These are phyloP conservation scores for Pao palembangensis DNA, from an alignment of 2,113 vertebrate genomes.

Conservation along the genomic window DNA sequence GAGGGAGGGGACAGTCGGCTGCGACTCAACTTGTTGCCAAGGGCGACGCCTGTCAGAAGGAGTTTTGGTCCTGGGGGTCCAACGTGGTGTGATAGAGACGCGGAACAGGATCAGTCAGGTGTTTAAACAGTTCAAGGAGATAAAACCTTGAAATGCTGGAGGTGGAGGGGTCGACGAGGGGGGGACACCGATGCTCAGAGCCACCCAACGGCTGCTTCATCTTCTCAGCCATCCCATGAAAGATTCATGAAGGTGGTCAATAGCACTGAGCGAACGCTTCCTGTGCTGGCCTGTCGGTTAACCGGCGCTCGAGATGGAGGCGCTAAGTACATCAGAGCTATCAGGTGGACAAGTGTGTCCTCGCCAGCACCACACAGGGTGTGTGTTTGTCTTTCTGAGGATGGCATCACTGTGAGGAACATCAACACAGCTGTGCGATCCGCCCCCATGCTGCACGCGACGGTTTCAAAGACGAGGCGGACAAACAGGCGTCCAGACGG, in stretches of 20 bases:
- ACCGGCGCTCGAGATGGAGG: conserved; percentile 13
- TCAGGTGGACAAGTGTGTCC: conserved; percentile 5
- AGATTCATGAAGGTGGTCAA: conserved; percentile 62
- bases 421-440: conserved; percentile 10
- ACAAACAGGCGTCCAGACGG: conserved; percentile 59
- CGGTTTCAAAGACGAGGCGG: conserved; percentile 59
- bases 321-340: conserved; percentile 23
- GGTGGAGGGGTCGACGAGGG: not conserved
- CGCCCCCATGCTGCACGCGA: conserved; percentile 60
- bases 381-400: not conserved
- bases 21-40: conserved; percentile 54
- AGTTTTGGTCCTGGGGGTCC: conserved; percentile 43
- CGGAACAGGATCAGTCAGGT: conserved; percentile 50
- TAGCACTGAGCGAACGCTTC: conserved; percentile 61
- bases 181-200: conserved; percentile 33
- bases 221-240: conserved; percentile 46
- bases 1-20: not conserved
- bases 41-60: conserved; percentile 45
- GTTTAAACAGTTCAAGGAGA: conserved; percentile 60
- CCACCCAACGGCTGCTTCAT: conserved; percentile 33
- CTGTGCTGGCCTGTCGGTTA: conserved; percentile 32
- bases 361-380: conserved; percentile 4
- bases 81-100: conserved; percentile 22
- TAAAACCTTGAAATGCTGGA: conserved; percentile 40
- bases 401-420: conserved; percentile 17